phyloP scores from a whole-genome alignment of 2,888 invertebrate genomes.

The Nasonia oneida region DNA sequence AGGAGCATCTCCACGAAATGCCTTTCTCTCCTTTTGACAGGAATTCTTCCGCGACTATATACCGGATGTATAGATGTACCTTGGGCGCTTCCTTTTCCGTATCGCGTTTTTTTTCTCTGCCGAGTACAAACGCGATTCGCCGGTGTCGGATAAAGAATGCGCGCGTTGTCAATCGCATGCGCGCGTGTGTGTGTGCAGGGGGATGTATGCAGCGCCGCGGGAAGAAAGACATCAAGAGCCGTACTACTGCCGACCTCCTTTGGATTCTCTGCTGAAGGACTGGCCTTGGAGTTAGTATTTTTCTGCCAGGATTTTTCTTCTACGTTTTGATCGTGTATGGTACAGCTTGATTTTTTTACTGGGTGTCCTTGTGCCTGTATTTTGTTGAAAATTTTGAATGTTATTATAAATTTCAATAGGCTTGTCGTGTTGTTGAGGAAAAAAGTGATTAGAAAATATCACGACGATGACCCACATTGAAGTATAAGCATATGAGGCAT shows the following conservation, averaged over 20 bases:
- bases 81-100: background rate
- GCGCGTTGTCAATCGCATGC: background rate
- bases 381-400: background rate
- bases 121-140: slow-evolving; percentile 33
- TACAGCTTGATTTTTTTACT: background rate
- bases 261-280: slow-evolving; percentile 38
- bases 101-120: background rate
- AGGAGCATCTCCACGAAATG: slow-evolving; percentile 22
- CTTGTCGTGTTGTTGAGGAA: too few species aligned
- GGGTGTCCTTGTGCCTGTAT: background rate
- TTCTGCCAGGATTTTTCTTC: background rate
- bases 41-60: slow-evolving; percentile 27
- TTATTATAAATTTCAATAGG: too few species aligned
- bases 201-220: slow-evolving; percentile 9
- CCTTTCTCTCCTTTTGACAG: slow-evolving; percentile 51
- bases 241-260: slow-evolving; percentile 32
- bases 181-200: background rate
- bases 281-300: slow-evolving; percentile 27
- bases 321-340: background rate
- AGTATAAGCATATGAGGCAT: too few species aligned
- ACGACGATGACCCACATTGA: too few species aligned
- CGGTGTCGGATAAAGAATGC: slow-evolving; percentile 55
- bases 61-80: background rate
- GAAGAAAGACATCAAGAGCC: slow-evolving; percentile 19
- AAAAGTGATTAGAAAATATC: too few species aligned